Conservation (phyloP, 2,888 invertebrate genomes). For the Lamproptera curius region DNA sequence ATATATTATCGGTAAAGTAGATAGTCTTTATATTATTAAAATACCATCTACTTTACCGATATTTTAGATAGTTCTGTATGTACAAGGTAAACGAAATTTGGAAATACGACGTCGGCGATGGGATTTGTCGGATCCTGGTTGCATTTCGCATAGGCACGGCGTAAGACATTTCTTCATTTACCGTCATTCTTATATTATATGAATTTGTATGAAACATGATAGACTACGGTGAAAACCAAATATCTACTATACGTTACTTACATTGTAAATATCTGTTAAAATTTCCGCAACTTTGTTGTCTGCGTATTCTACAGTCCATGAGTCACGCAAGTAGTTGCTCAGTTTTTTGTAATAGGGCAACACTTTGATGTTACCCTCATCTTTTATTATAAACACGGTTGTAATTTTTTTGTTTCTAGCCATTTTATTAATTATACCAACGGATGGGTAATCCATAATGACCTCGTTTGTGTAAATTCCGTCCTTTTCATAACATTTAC, state of each 20-base stretch:
- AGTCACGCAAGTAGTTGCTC: slow-evolving; percentile 35
- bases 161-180: too few relatives aligned
- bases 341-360: slow-evolving; percentile 40
- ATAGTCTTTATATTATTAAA: too few relatives aligned
- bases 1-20: too few relatives aligned
- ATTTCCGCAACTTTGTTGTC: slow-evolving; percentile 22
- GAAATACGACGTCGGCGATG: too few relatives aligned
- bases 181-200: too few relatives aligned
- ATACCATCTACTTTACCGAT: too few relatives aligned
- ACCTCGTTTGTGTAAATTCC: slow-evolving; percentile 75
- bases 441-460: slow-evolving; percentile 87
- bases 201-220: neutral
- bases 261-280: slow-evolving; percentile 45
- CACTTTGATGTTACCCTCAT: neutral
- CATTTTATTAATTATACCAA: slow-evolving; percentile 80
- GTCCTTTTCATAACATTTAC: slow-evolving; percentile 79
- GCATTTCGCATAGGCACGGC: too few relatives aligned
- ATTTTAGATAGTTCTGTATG: too few relatives aligned
- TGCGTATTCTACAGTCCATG: slow-evolving; percentile 28
- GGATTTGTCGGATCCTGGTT: too few relatives aligned
- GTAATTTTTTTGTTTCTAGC: slow-evolving; percentile 41
- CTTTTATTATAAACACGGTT: slow-evolving; percentile 42
- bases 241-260: slow-evolving; percentile 26
- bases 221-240: neutral
- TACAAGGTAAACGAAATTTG: too few relatives aligned